phyloP scores from a whole-genome alignment of 2,797 vertebrate genomes.

The Spinibarbus caldwelli region DNA sequence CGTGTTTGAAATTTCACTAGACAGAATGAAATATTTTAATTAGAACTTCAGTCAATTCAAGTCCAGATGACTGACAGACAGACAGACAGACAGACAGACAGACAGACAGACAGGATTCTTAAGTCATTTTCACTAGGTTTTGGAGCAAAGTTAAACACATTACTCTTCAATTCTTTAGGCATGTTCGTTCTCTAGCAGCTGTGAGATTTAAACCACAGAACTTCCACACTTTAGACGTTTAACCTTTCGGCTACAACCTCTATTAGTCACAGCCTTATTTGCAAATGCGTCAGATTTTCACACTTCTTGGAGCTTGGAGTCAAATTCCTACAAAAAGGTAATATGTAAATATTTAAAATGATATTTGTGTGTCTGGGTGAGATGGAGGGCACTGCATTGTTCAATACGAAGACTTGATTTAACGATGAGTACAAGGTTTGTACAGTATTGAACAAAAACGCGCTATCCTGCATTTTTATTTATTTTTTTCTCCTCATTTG shows the following conservation, averaged over 20 bases:
- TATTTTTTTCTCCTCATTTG: too few species aligned
- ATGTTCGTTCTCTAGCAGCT: neutral
- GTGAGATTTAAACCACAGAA: neutral
- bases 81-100: neutral
- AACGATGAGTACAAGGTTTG: neutral
- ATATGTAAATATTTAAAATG: neutral
- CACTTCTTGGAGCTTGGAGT: neutral
- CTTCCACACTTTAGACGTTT: slow-evolving; percentile 3
- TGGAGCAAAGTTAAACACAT: neutral
- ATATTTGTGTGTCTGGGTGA: neutral
- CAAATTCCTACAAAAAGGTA: neutral
- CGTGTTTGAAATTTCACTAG: neutral
- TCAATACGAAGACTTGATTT: neutral
- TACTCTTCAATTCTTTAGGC: neutral
- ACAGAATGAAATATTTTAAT: neutral
- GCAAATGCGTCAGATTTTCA: neutral
- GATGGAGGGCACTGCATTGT: neutral
- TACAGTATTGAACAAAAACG: neutral
- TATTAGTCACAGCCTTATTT: slow-evolving; percentile 7
- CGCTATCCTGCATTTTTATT: neutral
- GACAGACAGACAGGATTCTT: neutral
- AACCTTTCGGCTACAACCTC: slow-evolving; percentile 6
- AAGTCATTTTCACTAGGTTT: neutral
- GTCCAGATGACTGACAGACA: neutral
- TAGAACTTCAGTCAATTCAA: neutral